These are phyloP conservation scores for Aldabrachelys gigantea DNA, from an alignment of 2,113 vertebrate species.

Conservation along the genomic window DNA sequence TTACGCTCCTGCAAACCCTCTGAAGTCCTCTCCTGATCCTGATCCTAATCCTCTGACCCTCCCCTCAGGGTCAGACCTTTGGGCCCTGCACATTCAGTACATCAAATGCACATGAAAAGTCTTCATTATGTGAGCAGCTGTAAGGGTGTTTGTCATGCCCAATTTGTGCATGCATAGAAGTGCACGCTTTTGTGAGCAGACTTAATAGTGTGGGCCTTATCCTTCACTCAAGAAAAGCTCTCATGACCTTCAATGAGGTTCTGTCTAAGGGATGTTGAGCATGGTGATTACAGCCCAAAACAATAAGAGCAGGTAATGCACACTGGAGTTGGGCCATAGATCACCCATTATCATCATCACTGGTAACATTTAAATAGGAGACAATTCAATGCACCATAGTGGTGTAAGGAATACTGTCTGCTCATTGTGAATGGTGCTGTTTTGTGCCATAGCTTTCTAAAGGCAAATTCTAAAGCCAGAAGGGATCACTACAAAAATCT, in stretches of 20 bases:
- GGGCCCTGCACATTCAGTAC: background rate
- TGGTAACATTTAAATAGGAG: background rate
- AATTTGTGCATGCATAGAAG: background rate
- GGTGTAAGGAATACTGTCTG: background rate
- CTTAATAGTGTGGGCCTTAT: background rate
- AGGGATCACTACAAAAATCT: background rate
- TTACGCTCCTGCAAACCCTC: rapidly evolving
- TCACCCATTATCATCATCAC: background rate
- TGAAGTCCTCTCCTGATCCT: background rate
- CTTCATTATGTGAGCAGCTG: background rate
- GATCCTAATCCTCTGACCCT: background rate
- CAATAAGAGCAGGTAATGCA: slow-evolving; percentile 14
- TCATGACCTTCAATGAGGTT: slow-evolving; percentile 36
- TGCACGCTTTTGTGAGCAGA: background rate
- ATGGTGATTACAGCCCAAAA: slow-evolving; percentile 19
- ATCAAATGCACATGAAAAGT: background rate
- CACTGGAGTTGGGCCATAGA: background rate
- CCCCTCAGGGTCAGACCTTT: background rate
- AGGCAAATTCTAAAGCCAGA: background rate
- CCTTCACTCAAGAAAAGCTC: slow-evolving; percentile 23
- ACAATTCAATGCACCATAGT: background rate
- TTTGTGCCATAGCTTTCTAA: background rate
- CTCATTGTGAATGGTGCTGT: background rate
- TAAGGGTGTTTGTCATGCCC: background rate
- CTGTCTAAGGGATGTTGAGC: slow-evolving; percentile 36